Base-by-base conservation (phyloP, 2,888 invertebrate species). In the Nymphalis polychloros region DNA sequence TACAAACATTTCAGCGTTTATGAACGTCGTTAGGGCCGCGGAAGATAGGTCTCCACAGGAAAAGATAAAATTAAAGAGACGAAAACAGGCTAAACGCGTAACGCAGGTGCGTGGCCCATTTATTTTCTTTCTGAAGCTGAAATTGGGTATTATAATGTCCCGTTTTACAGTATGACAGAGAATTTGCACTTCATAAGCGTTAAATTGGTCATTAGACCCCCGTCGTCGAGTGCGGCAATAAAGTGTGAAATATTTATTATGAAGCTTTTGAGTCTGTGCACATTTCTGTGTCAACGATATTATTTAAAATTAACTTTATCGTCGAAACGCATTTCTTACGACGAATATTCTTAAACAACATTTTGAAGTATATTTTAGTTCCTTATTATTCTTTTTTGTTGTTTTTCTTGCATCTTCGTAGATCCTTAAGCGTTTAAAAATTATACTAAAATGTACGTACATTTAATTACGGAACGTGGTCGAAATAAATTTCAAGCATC, bases 101-200 rank as follows among this genome's bases (percentile, higher is more conserved):
- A 72, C 64, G 69, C 75, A 76, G 76, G 75, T 77, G 74, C 73
- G 73, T 68, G 20, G 48, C 59, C 81, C 84, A 86, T 89, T 90
- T 87, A 86, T 88, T 88, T 89, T 89, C 85, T 89, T 89, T 87
- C 83, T 81, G 82, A 81, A 84, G 83, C 82, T 80, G 83, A 87
- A 91, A 90, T 91, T 88, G 88, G 85, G 84, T 87, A 88, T 90
- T 86, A 90, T 84, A 88, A 86, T 85, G 84, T 87, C 88, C 86
- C 87, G 85, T 88, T 89, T 85, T 83, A 78, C 81, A 84, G 85
- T 86, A 85, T 88, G 89, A 88, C 90, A 88, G 86, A 84, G 84
- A 90, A 91, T 91, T 91, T 90, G 88, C 89, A 90, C 90, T 90
- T 89, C 89, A 88, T 90, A 90, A 90, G 86, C 89, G 84, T 85